phyloP scores from a whole-genome alignment of 1,140 invertebrate species.

The Procambarus clarkii region DNA sequence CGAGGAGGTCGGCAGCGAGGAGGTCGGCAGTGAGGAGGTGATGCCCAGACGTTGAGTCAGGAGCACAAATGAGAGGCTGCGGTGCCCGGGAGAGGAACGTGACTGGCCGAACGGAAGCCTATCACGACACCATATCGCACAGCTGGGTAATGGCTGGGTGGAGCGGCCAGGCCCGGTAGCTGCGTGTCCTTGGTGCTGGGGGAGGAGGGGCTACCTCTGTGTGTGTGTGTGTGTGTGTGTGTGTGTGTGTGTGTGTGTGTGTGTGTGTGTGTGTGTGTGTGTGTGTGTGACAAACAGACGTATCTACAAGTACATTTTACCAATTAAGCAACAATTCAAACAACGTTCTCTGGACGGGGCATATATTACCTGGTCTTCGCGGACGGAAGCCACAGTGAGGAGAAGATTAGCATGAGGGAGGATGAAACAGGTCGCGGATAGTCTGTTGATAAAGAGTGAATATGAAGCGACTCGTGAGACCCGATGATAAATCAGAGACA shows the following conservation, averaged over 20 bases:
- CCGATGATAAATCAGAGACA: neutral
- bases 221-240: neutral
- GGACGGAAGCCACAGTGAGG: neutral
- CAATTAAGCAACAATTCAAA: no score
- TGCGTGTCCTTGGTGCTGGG: neutral
- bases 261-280: no score
- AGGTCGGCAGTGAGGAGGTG: neutral
- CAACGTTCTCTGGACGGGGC: no score
- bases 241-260: no score
- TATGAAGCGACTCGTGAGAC: neutral
- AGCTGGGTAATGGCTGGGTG: neutral
- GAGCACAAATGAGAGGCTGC: constrained; percentile 1
- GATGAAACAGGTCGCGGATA: neutral
- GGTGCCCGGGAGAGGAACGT: constrained; percentile 14
- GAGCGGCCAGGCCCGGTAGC: neutral
- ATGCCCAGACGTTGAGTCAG: neutral
- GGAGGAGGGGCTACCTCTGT: neutral
- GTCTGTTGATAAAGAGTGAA: neutral
- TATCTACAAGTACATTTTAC: no score
- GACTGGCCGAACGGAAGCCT: constrained; percentile 12
- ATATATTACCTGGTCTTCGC: no score
- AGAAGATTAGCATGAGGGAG: neutral
- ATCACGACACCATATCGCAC: constrained; percentile 15
- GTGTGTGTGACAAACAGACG: no score
- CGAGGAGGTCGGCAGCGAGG: neutral